Conservation (phyloP, 2,113 vertebrate species). For the Rhabdomys dilectus region DNA sequence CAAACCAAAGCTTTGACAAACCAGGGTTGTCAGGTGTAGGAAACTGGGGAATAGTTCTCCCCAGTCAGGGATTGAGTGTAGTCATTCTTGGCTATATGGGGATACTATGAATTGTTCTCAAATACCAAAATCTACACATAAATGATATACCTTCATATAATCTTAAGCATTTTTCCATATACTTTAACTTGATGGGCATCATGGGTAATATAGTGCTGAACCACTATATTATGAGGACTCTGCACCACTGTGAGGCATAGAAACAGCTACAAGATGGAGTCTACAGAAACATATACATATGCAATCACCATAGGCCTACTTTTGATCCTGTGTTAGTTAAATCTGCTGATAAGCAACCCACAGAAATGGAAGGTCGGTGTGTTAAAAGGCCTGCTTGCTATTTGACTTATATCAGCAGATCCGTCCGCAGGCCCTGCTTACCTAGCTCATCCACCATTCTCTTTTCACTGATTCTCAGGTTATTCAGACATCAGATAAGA, state of each 20-base stretch:
- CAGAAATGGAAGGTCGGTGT: background rate
- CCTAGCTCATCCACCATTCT: background rate
- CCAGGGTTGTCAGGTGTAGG: background rate
- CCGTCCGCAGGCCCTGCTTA: background rate
- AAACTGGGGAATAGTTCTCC: background rate
- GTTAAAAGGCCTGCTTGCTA: background rate
- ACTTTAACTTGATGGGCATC: background rate
- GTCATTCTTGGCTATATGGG: background rate
- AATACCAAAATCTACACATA: background rate
- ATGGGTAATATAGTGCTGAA: background rate
- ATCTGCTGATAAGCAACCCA: too few species aligned
- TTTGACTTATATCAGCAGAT: background rate
- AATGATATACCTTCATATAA: background rate
- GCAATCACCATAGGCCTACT: background rate
- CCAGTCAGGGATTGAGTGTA: background rate
- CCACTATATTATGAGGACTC: too few species aligned
- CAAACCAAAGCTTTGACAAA: background rate
- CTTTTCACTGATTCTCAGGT: slow-evolving; percentile 3
- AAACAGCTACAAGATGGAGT: background rate
- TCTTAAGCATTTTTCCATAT: background rate
- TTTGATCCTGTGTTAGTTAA: background rate
- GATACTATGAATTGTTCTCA: background rate
- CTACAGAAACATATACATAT: too few species aligned
- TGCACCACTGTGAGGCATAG: background rate
- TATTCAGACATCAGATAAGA: background rate